Conservation (phyloP, 1,140 invertebrate genomes). For the Capitella teleta region DNA sequence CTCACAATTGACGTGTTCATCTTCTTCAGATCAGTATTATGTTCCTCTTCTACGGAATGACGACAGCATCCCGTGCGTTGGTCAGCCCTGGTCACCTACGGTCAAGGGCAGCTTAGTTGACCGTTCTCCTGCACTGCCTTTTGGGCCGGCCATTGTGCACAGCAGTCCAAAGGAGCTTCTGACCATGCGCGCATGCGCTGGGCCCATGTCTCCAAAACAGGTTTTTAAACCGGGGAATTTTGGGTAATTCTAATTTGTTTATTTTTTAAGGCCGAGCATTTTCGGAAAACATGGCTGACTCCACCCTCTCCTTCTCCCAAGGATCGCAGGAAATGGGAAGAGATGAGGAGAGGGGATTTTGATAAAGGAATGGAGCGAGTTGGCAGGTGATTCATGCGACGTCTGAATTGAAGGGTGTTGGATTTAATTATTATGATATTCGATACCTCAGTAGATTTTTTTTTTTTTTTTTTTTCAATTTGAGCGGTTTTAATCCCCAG, state of each 20-base stretch:
- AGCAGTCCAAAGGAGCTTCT: constrained; percentile 30
- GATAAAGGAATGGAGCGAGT: constrained; percentile 74
- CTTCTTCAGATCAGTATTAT: constrained; percentile 57
- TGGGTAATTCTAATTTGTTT: neutral
- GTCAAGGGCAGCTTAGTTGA: constrained; percentile 6
- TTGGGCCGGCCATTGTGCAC: neutral
- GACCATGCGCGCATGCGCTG: constrained; percentile 68
- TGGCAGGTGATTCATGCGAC: constrained; percentile 56
- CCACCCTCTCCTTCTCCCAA: constrained; percentile 48
- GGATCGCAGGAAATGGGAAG: constrained; percentile 19
- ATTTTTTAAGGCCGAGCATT: constrained; percentile 51
- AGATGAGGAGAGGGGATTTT: constrained; percentile 58
- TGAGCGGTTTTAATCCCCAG: constrained; percentile 40
- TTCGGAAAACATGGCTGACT: constrained; percentile 69
- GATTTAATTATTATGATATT: neutral
- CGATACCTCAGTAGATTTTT: neutral
- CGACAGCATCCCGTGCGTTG: constrained; percentile 53
- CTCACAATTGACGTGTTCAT: neutral
- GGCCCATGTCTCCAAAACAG: constrained; percentile 63
- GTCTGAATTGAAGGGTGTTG: too few relatives aligned
- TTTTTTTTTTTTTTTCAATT: neutral
- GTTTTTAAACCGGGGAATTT: constrained; percentile 10
- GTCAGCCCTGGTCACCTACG: constrained; percentile 35
- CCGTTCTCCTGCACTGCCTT: neutral
- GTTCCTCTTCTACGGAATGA: constrained; percentile 71